A percentile compares a stretch with the other conserved stretches of the same genome.
These are phyloP conservation scores for Mythimna loreyi DNA, from an alignment of 2,888 invertebrate species.

Conservation along the genomic window DNA sequence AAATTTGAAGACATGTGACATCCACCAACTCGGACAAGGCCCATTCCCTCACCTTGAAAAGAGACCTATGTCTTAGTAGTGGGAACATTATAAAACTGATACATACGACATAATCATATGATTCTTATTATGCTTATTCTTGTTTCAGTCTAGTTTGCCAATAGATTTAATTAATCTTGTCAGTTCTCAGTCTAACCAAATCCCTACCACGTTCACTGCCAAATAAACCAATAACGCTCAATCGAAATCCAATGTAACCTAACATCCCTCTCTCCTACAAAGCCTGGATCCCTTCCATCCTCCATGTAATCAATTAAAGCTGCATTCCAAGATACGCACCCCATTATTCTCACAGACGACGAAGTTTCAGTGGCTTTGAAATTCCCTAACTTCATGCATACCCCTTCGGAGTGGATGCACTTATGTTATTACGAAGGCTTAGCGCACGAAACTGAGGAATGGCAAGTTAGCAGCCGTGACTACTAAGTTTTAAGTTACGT, in stretches of 20 bases:
- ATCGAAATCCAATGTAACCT: not conserved
- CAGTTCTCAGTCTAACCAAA: too few species aligned
- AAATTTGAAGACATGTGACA: too few species aligned
- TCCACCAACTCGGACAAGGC: too few species aligned
- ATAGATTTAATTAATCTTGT: too few species aligned
- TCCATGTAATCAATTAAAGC: conserved; percentile 42
- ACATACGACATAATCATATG: too few species aligned
- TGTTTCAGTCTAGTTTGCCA: too few species aligned
- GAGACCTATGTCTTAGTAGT: too few species aligned
- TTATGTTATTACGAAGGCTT: conserved; percentile 70
- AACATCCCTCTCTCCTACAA: not conserved
- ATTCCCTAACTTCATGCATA: conserved; percentile 63
- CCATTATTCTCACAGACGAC: conserved; percentile 48
- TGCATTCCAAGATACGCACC: conserved; percentile 29
- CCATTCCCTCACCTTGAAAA: too few species aligned
- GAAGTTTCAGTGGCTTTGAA: conserved; percentile 67
- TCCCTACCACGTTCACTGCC: not conserved
- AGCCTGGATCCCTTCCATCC: not conserved
- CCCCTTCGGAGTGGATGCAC: conserved; percentile 63
- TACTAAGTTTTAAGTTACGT: conserved; percentile 22
- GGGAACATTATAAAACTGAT: too few species aligned
- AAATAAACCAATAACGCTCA: not conserved
- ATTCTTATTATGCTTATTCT: too few species aligned
- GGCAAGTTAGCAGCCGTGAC: conserved; percentile 54
- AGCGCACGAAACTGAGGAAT: conserved; percentile 59